Conservation (phyloP, 2,888 invertebrate species). For the Hirtodrosophila confusa region DNA sequence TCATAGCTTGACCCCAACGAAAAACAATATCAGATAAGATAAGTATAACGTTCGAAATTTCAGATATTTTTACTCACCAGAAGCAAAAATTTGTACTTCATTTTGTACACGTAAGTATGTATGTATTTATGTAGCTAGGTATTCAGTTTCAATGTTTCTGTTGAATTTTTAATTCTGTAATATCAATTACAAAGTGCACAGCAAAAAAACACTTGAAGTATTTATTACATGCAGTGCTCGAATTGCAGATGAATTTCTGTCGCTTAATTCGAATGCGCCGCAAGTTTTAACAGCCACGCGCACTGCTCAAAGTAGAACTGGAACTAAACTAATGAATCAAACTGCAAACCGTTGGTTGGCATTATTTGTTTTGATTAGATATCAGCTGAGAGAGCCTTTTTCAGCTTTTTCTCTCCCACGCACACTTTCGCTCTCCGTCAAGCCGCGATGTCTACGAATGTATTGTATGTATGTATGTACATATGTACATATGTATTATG, state of each 20-base stretch:
- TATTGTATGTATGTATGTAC: neutral
- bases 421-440: constrained; percentile 45
- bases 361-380: constrained; percentile 78
- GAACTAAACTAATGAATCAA: constrained; percentile 68
- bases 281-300: constrained; percentile 17
- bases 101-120: constrained; percentile 36
- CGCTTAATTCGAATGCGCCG: constrained; percentile 17
- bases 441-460: constrained; percentile 8
- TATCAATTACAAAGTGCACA: constrained; percentile 27
- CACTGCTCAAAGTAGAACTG: constrained; percentile 33
- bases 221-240: constrained; percentile 20
- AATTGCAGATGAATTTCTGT: constrained; percentile 14
- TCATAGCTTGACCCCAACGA: constrained; percentile 38
- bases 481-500: neutral
- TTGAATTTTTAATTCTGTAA: constrained; percentile 1
- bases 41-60: constrained; percentile 45
- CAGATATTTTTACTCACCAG: constrained; percentile 67
- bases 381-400: constrained; percentile 44
- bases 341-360: constrained; percentile 38
- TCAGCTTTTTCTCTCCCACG: constrained; percentile 8
- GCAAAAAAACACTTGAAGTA: constrained; percentile 19
- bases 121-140: constrained; percentile 5
- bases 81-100: constrained; percentile 65
- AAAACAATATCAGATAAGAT: constrained; percentile 64
- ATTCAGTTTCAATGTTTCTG: constrained; percentile 4